Conservation (phyloP, 2,113 vertebrate species). For the Tachysurus fulvidraco region DNA sequence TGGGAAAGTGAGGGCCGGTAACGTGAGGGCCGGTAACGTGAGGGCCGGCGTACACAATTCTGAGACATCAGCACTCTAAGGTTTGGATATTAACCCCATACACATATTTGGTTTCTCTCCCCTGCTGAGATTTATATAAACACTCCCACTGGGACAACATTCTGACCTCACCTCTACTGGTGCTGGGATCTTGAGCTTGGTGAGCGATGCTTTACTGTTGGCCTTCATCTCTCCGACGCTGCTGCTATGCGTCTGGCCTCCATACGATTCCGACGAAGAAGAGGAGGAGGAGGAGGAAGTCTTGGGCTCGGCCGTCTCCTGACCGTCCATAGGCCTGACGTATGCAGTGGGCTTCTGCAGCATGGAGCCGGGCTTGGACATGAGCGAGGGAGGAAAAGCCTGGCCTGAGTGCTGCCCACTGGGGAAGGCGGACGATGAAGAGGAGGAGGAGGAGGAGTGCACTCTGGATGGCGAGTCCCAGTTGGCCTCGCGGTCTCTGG, state of each 20-base stretch:
- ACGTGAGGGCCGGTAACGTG: no score
- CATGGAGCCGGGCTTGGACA: constrained; percentile 94
- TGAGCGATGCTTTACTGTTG: constrained; percentile 89
- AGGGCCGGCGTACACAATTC: background rate
- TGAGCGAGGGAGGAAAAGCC: constrained; percentile 92
- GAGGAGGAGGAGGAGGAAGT: constrained; percentile 66
- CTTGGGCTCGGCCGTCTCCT: constrained; percentile 93
- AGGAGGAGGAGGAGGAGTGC: constrained; percentile 71
- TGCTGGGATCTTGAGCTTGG: constrained; percentile 97
- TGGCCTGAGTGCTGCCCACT: constrained; percentile 89
- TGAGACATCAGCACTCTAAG: background rate
- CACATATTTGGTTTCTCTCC: background rate
- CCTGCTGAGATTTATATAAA: background rate
- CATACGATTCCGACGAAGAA: constrained; percentile 82
- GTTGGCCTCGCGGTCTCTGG: constrained; percentile 88
- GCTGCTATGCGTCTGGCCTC: constrained; percentile 82
- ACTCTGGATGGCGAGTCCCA: constrained; percentile 96
- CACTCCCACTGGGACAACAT: background rate
- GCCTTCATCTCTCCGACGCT: constrained; percentile 89
- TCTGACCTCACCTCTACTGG: constrained; percentile 83
- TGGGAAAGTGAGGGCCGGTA: no score
- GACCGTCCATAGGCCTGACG: constrained; percentile 97
- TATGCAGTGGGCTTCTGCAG: constrained; percentile 97
- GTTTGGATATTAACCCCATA: background rate
- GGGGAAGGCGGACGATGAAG: constrained; percentile 78